phyloP scores from a whole-genome alignment of 2,888 invertebrate species.

The Hyppa rectilinea region DNA sequence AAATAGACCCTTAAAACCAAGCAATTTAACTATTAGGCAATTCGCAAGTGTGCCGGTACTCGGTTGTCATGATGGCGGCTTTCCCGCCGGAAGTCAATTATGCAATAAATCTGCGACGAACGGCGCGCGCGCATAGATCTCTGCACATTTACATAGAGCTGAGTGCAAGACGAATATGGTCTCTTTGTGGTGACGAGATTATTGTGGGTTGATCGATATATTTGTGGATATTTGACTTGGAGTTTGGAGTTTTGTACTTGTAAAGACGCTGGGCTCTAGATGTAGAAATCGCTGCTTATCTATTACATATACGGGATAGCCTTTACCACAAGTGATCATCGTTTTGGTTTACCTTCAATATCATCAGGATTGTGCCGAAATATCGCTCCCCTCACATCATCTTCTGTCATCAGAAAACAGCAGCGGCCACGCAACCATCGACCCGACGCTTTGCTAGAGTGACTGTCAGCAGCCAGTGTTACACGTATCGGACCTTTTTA shows the following conservation, averaged over 20 bases:
- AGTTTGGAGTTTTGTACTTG: conserved; percentile 2
- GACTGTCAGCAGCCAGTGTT: too few relatives aligned
- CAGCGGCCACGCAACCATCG: too few relatives aligned
- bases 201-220: conserved; percentile 55
- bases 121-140: conserved; percentile 70
- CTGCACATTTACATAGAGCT: conserved; percentile 65
- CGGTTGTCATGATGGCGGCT: conserved; percentile 66
- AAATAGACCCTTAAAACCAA: conserved; percentile 28
- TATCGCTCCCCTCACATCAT: too few relatives aligned
- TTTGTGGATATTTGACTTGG: conserved; percentile 23
- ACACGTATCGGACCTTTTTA: too few relatives aligned
- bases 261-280: not conserved
- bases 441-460: too few relatives aligned
- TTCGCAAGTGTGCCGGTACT: conserved; percentile 58
- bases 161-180: conserved; percentile 51
- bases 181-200: conserved; percentile 48
- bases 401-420: too few relatives aligned
- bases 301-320: too few relatives aligned
- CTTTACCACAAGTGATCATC: too few relatives aligned
- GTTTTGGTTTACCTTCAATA: too few relatives aligned
- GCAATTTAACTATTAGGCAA: conserved; percentile 55
- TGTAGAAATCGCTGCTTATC: too few relatives aligned
- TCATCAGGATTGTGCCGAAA: too few relatives aligned
- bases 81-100: conserved; percentile 76
- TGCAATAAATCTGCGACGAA: conserved; percentile 73